Base-by-base conservation (phyloP, 2,888 invertebrate genomes). In the Lasiommata megera region DNA sequence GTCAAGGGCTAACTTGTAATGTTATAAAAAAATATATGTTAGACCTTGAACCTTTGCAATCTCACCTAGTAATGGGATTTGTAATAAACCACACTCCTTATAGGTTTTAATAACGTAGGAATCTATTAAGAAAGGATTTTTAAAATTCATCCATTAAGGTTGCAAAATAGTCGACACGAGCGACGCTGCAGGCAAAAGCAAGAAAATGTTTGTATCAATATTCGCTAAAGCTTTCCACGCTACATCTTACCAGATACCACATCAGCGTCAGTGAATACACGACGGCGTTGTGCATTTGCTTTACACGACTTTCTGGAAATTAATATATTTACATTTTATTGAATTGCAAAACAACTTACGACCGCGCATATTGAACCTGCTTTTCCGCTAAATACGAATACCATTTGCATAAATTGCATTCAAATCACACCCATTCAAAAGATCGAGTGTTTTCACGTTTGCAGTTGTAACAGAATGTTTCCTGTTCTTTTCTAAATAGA, bases 341-440 rank as follows among this genome's bases (percentile, higher is more conserved):
- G 65, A 65, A 65, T 60, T 65, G 65, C 65, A 63, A 63, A 65
- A 56, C 63, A 50, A 58, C 56, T 51, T 52, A 58, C 65, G 38
- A 48, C 58, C 56, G 55, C 61, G 65, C 63, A 63, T 65, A 65
- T 65, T 60, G 58, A 65, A 60, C 18, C 54, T 55, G 53, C 54
- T 51, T 63, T 61, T 63, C 59, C 57, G 61, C 61, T 65, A 56
- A 61, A 56, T 56, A 60, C 56, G 58, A 60, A 60, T 63, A 54
- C 12, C 38, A 61, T 65, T 58, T 60, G 51, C 60, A 63, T 65
- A 58, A 50, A 61, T 61, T 52, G 59, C 60, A 63, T 61, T 58
- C 47, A 58, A 63, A 60, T 57, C 46, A 34, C 54, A 47, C 37
- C 60, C 60, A 60, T 62, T 60, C 56, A 60, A 54, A 37, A 60